Percentiles rank a stretch among this genome's conserved stretches.
These are phyloP conservation scores for Trypoxylon attenuatum DNA, from an alignment of 2,888 invertebrate genomes.

Conservation along the genomic window DNA sequence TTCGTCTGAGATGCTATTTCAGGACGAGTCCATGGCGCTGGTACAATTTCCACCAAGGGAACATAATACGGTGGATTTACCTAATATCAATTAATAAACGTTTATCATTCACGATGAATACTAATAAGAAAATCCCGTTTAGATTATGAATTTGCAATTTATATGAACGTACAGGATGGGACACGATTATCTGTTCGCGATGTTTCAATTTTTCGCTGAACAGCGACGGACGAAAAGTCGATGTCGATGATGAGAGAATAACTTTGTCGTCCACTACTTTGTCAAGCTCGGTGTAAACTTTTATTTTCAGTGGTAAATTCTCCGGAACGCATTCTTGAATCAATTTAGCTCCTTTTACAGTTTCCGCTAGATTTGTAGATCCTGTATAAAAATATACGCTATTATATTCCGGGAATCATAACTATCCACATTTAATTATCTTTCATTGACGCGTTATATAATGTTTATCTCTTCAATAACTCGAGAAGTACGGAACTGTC, in stretches of 20 bases:
- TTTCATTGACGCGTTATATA: too few species aligned
- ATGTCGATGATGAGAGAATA: conserved; percentile 94
- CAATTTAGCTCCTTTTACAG: conserved; percentile 85
- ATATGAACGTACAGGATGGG: conserved; percentile 84
- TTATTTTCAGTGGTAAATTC: conserved; percentile 87
- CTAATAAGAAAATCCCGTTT: too few species aligned
- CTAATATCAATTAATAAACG: conserved; percentile 57
- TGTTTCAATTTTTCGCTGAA: conserved; percentile 89
- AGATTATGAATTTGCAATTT: neutral
- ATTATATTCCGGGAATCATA: too few species aligned
- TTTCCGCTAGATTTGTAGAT: conserved; percentile 81
- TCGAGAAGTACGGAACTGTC: too few species aligned
- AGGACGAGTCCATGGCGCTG: conserved; percentile 93
- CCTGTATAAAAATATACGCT: conserved; percentile 73
- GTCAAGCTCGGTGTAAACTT: conserved; percentile 87
- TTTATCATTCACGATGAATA: too few species aligned
- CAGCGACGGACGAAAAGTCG: conserved; percentile 91
- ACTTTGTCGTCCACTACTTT: conserved; percentile 83
- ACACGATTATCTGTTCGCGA: conserved; percentile 83
- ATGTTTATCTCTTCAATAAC: too few species aligned
- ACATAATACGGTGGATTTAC: conserved; percentile 98
- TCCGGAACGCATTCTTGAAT: conserved; percentile 97
- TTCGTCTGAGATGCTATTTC: conserved; percentile 85
- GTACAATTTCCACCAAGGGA: conserved; percentile 94
- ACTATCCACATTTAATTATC: neutral